A percentile compares a stretch with the other conserved stretches of the same genome.
Evolutionary conservation across 2,888 invertebrate genomes (phyloP).

Genomic region (Flexamia atlantica): DNA sequence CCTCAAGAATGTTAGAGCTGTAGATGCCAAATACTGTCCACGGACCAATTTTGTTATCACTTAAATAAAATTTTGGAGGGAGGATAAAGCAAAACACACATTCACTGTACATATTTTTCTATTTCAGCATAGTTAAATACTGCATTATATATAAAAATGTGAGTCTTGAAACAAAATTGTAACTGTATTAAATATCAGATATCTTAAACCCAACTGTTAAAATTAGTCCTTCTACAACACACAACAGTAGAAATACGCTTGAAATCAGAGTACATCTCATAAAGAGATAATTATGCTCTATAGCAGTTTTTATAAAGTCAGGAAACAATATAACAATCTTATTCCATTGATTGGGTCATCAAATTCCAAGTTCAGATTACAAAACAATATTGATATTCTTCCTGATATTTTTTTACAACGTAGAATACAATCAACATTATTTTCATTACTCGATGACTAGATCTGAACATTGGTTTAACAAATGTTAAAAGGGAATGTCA

Average conservation of each 20-base stretch:
- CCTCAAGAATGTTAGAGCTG: too few species aligned
- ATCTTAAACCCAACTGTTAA: slow-evolving; percentile 33
- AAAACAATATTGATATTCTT: not conserved
- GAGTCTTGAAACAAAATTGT: slow-evolving; percentile 34
- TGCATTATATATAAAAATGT: slow-evolving; percentile 60
- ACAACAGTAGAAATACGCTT: slow-evolving; percentile 43
- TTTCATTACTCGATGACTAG: slow-evolving; percentile 45
- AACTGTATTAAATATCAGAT: slow-evolving; percentile 42
- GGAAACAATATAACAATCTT: not conserved
- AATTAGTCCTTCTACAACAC: slow-evolving; percentile 46
- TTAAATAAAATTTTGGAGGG: not conserved
- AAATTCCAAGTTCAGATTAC: not conserved
- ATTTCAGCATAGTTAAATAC: slow-evolving; percentile 59
- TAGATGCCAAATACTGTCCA: too few species aligned
- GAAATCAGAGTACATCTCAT: not conserved
- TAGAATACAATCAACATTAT: slow-evolving; percentile 21
- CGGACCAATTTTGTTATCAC: too few species aligned
- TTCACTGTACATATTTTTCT: slow-evolving; percentile 54
- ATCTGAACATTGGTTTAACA: slow-evolving; percentile 50
- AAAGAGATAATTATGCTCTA: not conserved
- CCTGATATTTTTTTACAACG: not conserved
- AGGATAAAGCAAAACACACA: slow-evolving; percentile 16
- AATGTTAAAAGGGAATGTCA: slow-evolving; percentile 38
- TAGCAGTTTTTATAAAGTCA: not conserved
- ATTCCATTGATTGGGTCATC: not conserved